phyloP scores from a whole-genome alignment of 2,113 vertebrate genomes.

The Nothobranchius furzeri region DNA sequence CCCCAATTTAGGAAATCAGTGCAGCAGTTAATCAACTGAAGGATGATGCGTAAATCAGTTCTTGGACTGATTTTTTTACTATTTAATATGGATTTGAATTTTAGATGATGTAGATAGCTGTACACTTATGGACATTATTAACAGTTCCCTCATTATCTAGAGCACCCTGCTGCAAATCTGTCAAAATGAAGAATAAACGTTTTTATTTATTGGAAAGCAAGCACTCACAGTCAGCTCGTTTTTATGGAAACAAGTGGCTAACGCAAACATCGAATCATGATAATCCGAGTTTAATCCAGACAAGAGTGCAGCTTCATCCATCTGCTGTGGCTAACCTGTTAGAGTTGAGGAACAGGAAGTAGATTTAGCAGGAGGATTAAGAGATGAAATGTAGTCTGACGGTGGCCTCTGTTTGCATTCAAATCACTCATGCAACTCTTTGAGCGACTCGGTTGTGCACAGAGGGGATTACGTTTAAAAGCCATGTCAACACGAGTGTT shows the following conservation, averaged over 20 bases:
- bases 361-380: conserved; percentile 64
- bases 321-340: conserved; percentile 56
- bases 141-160: too few species aligned
- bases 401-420: conserved; percentile 36
- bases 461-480: conserved; percentile 40
- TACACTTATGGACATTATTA: too few species aligned
- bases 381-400: conserved; percentile 43
- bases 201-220: conserved; percentile 24
- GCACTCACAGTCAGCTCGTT: conserved; percentile 19
- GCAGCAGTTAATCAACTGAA: neutral
- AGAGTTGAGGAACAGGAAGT: conserved; percentile 31
- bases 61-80: neutral
- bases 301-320: conserved; percentile 39
- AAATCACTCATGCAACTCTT: conserved; percentile 33
- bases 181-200: conserved; percentile 33
- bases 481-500: conserved; percentile 9
- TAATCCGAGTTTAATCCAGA: conserved; percentile 60
- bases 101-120: neutral
- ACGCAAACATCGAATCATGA: conserved; percentile 30
- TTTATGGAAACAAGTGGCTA: conserved; percentile 34
- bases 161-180: conserved; percentile 18
- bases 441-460: conserved; percentile 26
- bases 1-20: too few species aligned
- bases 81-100: neutral
- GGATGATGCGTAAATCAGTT: neutral